These are phyloP conservation scores for Phoxinus phoxinus DNA, from an alignment of 2,113 vertebrate species.

Conservation along the genomic window DNA sequence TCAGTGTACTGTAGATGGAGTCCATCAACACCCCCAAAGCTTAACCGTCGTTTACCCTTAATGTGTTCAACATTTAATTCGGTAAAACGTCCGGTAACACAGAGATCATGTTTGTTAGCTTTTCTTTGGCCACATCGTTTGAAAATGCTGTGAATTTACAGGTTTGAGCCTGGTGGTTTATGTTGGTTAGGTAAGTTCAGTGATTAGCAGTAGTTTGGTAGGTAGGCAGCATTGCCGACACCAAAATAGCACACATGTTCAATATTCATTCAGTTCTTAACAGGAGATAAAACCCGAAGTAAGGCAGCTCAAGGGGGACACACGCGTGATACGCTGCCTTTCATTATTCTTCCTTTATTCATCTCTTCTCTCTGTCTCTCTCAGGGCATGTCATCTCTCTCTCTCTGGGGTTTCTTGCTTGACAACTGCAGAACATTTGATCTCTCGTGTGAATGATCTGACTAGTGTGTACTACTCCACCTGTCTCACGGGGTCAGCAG, in stretches of 20 bases:
- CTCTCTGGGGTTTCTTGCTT: constrained; percentile 36
- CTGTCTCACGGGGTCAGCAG: constrained; percentile 30
- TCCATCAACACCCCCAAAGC: too few species aligned
- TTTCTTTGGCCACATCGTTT: not conserved
- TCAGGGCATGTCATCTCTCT: not conserved
- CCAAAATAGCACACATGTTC: not conserved
- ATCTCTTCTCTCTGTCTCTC: constrained; percentile 32
- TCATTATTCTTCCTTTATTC: constrained; percentile 7
- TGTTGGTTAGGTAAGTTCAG: not conserved
- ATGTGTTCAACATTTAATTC: too few species aligned
- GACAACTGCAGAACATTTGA: constrained; percentile 49
- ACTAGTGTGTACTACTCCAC: constrained; percentile 26
- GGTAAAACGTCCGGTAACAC: too few species aligned
- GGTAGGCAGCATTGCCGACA: not conserved
- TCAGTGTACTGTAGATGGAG: too few species aligned
- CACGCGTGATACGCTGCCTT: constrained; percentile 16
- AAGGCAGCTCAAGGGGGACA: constrained; percentile 7
- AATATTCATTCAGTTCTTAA: not conserved
- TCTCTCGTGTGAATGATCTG: constrained; percentile 16
- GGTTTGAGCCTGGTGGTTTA: not conserved
- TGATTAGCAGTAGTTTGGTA: not conserved
- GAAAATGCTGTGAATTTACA: not conserved
- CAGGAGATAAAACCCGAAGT: not conserved
- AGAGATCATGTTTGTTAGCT: not conserved
- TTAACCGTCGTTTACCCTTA: too few species aligned